phyloP scores from a whole-genome alignment of 2,888 invertebrate genomes.

The Platypus cylindrus region DNA sequence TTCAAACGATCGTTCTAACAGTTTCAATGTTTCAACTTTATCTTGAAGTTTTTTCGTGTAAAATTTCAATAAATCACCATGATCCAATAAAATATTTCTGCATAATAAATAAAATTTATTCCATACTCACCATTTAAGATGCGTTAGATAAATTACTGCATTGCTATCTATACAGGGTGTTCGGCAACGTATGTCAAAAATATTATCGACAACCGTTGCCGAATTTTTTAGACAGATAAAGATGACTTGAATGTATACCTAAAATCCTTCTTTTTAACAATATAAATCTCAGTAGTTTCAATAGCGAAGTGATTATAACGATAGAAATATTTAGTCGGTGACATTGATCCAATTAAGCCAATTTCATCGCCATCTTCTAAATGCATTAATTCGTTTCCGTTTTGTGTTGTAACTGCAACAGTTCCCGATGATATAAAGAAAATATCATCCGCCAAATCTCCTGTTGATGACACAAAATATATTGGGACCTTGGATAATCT shows the following conservation, averaged over 20 bases:
- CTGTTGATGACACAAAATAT: too few species aligned
- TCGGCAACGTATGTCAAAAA: too few species aligned
- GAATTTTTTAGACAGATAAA: too few species aligned
- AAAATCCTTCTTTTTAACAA: conserved; percentile 21
- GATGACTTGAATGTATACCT: conserved; percentile 8
- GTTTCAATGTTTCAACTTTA: conserved; percentile 21
- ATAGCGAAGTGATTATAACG: conserved; percentile 20
- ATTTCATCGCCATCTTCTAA: conserved; percentile 42
- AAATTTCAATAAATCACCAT: conserved; percentile 29
- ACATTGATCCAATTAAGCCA: conserved; percentile 26
- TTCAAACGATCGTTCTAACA: conserved; percentile 4
- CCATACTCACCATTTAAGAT: too few species aligned
- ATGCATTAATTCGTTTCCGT: conserved; percentile 39
- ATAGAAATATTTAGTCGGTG: conserved; percentile 7
- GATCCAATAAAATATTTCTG: conserved; percentile 22
- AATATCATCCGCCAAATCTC: conserved; percentile 34
- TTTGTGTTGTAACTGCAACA: conserved; percentile 33
- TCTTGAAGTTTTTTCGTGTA: conserved; percentile 30
- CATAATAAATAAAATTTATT: conserved; percentile 9
- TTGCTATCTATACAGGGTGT: too few species aligned
- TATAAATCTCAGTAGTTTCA: conserved; percentile 30
- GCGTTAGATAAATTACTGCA: too few species aligned
- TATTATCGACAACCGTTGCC: too few species aligned
- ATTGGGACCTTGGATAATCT: too few species aligned
- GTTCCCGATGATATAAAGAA: conserved; percentile 41